These are phyloP conservation scores for Todiramphus chloris DNA, from an alignment of 2,113 vertebrate species.

Conservation along the genomic window DNA sequence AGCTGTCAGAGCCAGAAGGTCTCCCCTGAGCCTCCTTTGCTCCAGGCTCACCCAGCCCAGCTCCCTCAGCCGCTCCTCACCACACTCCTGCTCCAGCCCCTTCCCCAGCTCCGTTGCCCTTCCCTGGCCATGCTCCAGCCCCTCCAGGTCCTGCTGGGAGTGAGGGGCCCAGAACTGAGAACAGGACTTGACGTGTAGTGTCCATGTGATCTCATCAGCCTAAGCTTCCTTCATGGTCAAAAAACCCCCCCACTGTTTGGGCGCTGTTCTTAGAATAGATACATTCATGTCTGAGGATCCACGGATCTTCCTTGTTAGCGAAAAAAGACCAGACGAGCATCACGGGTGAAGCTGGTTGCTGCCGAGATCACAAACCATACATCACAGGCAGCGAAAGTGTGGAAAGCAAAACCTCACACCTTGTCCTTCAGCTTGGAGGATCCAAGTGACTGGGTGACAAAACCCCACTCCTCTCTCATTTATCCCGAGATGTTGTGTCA, in stretches of 20 bases:
- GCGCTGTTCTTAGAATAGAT: background rate
- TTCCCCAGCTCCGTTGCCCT: no score
- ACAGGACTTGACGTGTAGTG: no score
- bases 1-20: no score
- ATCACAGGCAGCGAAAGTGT: no score
- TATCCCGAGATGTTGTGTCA: background rate
- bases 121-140: no score
- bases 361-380: background rate
- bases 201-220: background rate
- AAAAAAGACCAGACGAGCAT: background rate
- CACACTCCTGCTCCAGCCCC: no score
- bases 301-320: background rate
- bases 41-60: no score
- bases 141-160: no score
- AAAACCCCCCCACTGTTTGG: fast-evolving
- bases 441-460: no score
- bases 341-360: background rate
- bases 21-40: no score
- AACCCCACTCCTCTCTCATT: background rate
- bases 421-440: background rate
- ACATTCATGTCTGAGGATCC: background rate
- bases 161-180: no score
- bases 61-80: no score
- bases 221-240: background rate
- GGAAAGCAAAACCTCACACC: background rate